Base-by-base conservation (phyloP, 2,797 vertebrate species). In the Acanthopagrus latus region DNA sequence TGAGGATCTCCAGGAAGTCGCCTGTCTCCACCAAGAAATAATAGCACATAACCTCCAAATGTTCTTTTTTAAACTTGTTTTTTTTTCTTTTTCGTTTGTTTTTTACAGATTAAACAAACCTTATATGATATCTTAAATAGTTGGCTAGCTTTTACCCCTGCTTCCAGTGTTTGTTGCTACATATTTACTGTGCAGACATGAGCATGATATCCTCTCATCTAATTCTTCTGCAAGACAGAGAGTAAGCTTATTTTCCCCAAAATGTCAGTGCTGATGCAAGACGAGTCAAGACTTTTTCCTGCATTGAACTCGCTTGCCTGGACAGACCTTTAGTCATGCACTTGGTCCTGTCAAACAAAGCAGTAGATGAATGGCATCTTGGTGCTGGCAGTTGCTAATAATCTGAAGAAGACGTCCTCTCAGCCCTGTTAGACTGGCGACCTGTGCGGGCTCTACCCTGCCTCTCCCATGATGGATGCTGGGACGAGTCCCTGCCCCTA, bases 321-420 rank as follows among this genome's bases (percentile, higher is more conserved):
- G 16, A 17, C 13, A 13, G 18, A 20, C 18, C 50, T 21, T 50
- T 27, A 27, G 56, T 10, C 21, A 46, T 11, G 21, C 25, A 23
- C 14, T n/a, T n/a, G 18, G 57, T 59, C 57, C 57, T 13, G 5
- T 11, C 10, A 27, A 25, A 46, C 8, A 43, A 27, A 47, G 43
- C 6, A 47, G 21, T 27, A 25, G 18, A 25, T 11, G 47, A 63
- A 7, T 59, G 57, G 27, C 63, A 58, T 16, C 38, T 64, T 33
- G 64, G 17, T 56, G 57, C 46, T n/a, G 57, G 70, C 56, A 57
- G 44, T 60, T 73, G 62, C 56, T 73, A 44, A 81, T 81, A 65
- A 51, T 72, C 21, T 82, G 27, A 67, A 73, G 67, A 64, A 78
- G 33, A 82, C 25, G 6, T 63, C 21, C 46, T 63, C 7, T 71